Evolutionary conservation across 2,888 invertebrate genomes (phyloP).

Genomic region (Colostygia pectinataria): DNA sequence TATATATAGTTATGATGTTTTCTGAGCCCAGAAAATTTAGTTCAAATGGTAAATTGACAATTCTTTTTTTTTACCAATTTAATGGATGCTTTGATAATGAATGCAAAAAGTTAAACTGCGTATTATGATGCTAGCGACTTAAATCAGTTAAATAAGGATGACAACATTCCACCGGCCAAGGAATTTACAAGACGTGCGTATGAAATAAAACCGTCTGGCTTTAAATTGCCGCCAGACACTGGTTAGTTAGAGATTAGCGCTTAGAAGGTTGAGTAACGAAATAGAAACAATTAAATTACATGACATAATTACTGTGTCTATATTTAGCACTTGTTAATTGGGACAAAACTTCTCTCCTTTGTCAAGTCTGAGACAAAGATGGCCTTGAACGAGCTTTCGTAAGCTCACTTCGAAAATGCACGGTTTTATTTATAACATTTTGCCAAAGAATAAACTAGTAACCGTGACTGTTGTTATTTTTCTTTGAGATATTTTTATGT

Average conservation of each 20-base stretch:
- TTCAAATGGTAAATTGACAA: too few relatives aligned
- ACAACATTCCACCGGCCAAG: constrained; percentile 28
- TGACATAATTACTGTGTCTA: constrained; percentile 42
- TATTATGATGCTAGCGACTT: not conserved
- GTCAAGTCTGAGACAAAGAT: constrained; percentile 34
- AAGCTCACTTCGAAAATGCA: constrained; percentile 1
- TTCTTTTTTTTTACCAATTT: too few relatives aligned
- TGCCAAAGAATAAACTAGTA: too few relatives aligned
- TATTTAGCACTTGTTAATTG: constrained; percentile 45
- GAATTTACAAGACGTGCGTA: constrained; percentile 48
- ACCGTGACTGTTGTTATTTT: too few relatives aligned
- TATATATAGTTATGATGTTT: too few relatives aligned
- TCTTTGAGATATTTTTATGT: too few relatives aligned
- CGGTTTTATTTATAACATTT: not conserved
- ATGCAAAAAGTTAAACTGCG: not conserved
- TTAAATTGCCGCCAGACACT: constrained; percentile 59
- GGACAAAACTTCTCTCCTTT: constrained; percentile 28
- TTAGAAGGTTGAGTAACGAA: constrained; percentile 46
- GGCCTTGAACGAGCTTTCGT: constrained; percentile 26
- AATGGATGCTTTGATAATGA: not conserved
- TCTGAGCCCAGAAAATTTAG: too few relatives aligned
- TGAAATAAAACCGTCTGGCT: constrained; percentile 65
- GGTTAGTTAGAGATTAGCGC: constrained; percentile 44
- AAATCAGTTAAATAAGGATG: constrained; percentile 22
- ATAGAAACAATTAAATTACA: constrained; percentile 52